These are phyloP conservation scores for Sphaerophoria taeniata DNA, from an alignment of 2,888 invertebrate genomes.

Conservation along the genomic window DNA sequence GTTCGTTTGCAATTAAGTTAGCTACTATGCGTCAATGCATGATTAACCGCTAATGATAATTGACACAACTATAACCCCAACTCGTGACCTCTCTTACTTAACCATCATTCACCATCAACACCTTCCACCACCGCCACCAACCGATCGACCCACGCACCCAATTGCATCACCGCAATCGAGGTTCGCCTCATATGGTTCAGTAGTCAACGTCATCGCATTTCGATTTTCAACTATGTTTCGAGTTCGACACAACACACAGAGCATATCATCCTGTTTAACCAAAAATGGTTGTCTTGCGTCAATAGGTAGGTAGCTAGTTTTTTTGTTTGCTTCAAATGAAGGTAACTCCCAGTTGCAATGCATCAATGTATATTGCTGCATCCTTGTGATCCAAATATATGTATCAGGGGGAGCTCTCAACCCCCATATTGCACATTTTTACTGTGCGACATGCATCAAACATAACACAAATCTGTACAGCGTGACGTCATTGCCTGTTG, in stretches of 20 bases:
- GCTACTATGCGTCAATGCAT: conserved; percentile 48
- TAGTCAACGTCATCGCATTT: conserved; percentile 52
- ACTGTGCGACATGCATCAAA: conserved; percentile 40
- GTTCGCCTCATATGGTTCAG: conserved; percentile 37
- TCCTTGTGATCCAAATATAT: neutral
- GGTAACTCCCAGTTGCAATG: conserved; percentile 18
- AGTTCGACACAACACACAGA: conserved; percentile 47
- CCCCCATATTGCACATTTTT: neutral
- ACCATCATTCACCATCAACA: neutral
- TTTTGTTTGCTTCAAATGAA: conserved; percentile 3
- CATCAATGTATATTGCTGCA: neutral
- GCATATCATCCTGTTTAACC: conserved; percentile 44
- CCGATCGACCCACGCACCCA: conserved; percentile 6
- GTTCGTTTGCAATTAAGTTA: conserved; percentile 10
- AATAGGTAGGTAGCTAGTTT: conserved; percentile 18
- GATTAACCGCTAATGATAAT: conserved; percentile 46
- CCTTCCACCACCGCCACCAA: no score
- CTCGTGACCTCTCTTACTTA: neutral
- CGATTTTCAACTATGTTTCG: conserved; percentile 5
- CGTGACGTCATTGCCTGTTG: conserved; percentile 58
- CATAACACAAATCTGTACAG: conserved; percentile 24
- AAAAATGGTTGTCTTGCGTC: conserved; percentile 47
- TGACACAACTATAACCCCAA: conserved; percentile 31
- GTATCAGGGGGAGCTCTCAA: neutral
- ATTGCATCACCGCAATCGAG: conserved; percentile 49